Conservation (phyloP, 2,888 invertebrate genomes). For the Cylloceria caligata region DNA sequence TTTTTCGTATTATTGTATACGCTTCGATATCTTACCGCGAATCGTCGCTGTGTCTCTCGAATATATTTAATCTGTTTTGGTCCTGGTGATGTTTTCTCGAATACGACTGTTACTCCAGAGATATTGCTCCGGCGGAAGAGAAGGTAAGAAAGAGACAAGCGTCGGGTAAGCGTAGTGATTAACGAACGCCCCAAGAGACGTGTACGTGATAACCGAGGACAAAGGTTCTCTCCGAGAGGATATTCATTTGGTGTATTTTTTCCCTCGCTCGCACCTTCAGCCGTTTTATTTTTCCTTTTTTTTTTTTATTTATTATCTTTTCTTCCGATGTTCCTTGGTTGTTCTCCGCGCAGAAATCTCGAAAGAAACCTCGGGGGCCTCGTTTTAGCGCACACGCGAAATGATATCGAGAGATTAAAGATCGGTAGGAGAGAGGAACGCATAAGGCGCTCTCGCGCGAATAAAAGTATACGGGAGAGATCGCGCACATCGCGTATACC, state of each 20-base stretch:
- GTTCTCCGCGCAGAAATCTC: constrained; percentile 46
- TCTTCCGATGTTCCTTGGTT: constrained; percentile 31
- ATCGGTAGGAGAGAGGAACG: constrained; percentile 39
- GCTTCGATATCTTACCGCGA: too few species aligned
- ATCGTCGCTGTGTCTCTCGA: neutral
- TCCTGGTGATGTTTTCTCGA: constrained; percentile 20
- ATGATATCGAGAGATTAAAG: constrained; percentile 64
- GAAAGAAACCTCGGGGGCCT: constrained; percentile 43
- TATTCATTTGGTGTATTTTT: constrained; percentile 36
- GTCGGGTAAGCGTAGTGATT: constrained; percentile 30
- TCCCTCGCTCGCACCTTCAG: neutral
- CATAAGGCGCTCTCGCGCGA: constrained; percentile 44
- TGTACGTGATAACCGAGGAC: constrained; percentile 62
- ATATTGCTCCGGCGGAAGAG: constrained; percentile 35
- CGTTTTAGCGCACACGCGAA: constrained; percentile 63
- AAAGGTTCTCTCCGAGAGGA: constrained; percentile 51
- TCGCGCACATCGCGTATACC: constrained; percentile 10
- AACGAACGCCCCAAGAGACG: constrained; percentile 56
- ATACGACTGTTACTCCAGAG: constrained; percentile 8
- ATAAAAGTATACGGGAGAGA: constrained; percentile 21
- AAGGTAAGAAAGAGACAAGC: constrained; percentile 23
- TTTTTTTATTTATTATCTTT: neutral
- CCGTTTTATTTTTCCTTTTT: neutral
- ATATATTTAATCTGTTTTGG: neutral
- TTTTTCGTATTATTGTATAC: too few species aligned